These are phyloP conservation scores for Orthosia cruda DNA, from an alignment of 2,888 invertebrate species.

Conservation along the genomic window DNA sequence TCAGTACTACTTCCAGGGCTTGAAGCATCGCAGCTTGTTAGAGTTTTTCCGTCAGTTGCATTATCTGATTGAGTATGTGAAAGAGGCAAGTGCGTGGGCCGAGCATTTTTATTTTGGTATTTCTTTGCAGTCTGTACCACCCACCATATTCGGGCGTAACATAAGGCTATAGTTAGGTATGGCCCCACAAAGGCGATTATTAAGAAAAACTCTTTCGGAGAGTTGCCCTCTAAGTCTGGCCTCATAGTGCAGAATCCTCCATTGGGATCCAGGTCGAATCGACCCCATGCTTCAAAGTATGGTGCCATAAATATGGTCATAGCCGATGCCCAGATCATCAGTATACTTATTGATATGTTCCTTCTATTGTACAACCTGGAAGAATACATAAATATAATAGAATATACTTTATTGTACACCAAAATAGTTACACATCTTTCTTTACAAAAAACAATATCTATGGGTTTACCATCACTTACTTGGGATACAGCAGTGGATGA, in stretches of 20 bases:
- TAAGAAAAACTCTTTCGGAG: slow-evolving; percentile 94
- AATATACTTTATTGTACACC: too few relatives aligned
- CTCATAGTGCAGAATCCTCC: slow-evolving; percentile 96
- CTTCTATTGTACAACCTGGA: slow-evolving; percentile 93
- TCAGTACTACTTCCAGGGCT: slow-evolving; percentile 19
- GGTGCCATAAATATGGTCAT: slow-evolving; percentile 94
- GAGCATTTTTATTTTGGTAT: slow-evolving; percentile 87
- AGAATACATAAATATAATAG: not conserved
- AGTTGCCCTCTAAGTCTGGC: slow-evolving; percentile 91
- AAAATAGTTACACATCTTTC: too few relatives aligned
- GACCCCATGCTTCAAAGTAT: slow-evolving; percentile 94
- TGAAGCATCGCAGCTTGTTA: not conserved
- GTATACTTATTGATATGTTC: slow-evolving; percentile 94
- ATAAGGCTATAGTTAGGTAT: slow-evolving; percentile 95
- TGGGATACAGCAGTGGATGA: slow-evolving; percentile 94
- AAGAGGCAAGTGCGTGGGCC: slow-evolving; percentile 63
- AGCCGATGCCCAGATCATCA: slow-evolving; percentile 94
- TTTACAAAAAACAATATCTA: too few relatives aligned
- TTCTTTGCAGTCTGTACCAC: slow-evolving; percentile 94
- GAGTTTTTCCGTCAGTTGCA: slow-evolving; percentile 12
- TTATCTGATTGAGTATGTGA: slow-evolving; percentile 27
- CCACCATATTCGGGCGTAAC: slow-evolving; percentile 96
- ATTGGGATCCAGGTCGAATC: slow-evolving; percentile 94
- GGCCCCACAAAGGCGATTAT: slow-evolving; percentile 96
- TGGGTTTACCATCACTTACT: slow-evolving; percentile 88